Evolutionary conservation across 2,113 vertebrate species (phyloP).

Genomic region (Amblyornis subalaris): DNA sequence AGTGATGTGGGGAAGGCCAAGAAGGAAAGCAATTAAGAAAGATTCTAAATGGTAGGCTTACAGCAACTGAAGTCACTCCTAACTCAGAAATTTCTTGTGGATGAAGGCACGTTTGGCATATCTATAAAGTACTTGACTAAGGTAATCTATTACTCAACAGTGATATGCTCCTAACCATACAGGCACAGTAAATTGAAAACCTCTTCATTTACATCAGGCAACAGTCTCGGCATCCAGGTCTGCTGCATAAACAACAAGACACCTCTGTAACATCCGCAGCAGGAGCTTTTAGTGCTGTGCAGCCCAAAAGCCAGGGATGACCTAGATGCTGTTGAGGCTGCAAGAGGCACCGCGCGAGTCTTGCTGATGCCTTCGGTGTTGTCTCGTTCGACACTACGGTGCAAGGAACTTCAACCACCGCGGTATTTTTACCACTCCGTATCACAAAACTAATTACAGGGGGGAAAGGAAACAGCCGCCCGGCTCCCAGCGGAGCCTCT

Average conservation of each 20-base stretch:
- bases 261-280: background rate
- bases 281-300: background rate
- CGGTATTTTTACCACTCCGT: accelerated
- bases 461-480: background rate
- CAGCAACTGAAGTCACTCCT: background rate
- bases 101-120: background rate
- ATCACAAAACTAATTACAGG: background rate
- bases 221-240: background rate
- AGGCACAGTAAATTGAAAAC: background rate
- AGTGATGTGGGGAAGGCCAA: background rate
- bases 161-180: background rate
- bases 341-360: accelerated
- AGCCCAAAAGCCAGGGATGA: background rate
- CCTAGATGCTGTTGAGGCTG: background rate
- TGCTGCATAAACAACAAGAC: too few species aligned
- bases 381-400: too few species aligned
- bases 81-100: background rate
- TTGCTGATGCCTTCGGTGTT: background rate
- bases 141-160: background rate
- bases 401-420: background rate
- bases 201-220: background rate
- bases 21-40: background rate
- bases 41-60: background rate
- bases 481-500: accelerated
- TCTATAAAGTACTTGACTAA: background rate